phyloP scores from a whole-genome alignment of 2,888 invertebrate species.

The Diarsia dahlii region DNA sequence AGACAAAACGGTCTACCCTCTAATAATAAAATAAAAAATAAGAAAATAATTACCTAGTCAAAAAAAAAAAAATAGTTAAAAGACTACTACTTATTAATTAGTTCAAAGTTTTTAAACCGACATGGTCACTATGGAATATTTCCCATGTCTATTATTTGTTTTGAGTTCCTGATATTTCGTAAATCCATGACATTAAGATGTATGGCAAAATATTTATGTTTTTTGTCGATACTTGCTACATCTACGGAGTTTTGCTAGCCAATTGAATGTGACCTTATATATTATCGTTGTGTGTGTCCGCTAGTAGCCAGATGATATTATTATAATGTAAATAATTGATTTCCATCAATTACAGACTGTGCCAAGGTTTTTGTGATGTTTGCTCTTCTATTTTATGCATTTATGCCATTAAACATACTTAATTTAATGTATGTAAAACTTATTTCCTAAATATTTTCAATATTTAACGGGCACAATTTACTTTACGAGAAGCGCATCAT shows the following conservation, averaged over 20 bases:
- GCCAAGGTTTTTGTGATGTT: slow-evolving; percentile 29
- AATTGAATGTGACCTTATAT: background rate
- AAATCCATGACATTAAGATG: background rate
- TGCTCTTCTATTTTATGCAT: slow-evolving; percentile 19
- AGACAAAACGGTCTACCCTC: too few relatives aligned
- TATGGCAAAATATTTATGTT: background rate
- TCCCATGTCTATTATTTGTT: too few relatives aligned
- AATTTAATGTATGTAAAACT: slow-evolving; percentile 9
- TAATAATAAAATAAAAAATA: too few relatives aligned
- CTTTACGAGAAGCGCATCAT: slow-evolving; percentile 1
- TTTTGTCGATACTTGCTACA: background rate
- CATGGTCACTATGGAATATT: too few relatives aligned
- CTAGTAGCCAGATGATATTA: slow-evolving; percentile 32
- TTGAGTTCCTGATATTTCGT: too few relatives aligned
- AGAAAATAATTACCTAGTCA: too few relatives aligned
- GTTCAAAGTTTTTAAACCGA: background rate
- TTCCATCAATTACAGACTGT: slow-evolving; percentile 43
- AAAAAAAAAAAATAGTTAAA: too few relatives aligned
- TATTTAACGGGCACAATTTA: slow-evolving; percentile 13
- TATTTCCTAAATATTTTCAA: slow-evolving; percentile 2
- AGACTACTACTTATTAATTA: too few relatives aligned
- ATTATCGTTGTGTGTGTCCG: slow-evolving; percentile 24
- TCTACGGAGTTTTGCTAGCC: background rate
- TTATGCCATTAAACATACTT: background rate
- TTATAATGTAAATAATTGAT: slow-evolving; percentile 28